Conservation (phyloP, 2,113 vertebrate species). For the Taxidea taxus region DNA sequence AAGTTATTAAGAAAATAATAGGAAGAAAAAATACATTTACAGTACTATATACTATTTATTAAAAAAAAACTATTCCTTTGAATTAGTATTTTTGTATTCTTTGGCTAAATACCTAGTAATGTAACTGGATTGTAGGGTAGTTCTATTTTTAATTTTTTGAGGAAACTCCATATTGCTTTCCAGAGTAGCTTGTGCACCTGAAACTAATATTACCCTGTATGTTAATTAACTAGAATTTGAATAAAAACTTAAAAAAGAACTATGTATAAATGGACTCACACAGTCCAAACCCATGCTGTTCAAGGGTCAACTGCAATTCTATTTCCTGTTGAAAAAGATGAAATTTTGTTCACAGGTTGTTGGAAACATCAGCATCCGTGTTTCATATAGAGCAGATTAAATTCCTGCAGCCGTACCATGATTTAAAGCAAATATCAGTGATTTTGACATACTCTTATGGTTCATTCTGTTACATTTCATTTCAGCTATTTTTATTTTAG, state of each 20-base stretch:
- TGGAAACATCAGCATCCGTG: not conserved
- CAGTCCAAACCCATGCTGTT: not conserved
- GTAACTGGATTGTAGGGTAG: not conserved
- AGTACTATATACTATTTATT: not conserved
- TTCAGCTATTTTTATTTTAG: not conserved
- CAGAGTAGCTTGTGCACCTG: not conserved
- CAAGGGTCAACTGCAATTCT: not conserved
- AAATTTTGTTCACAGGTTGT: not conserved
- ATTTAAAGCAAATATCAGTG: not conserved
- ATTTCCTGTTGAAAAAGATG: not conserved
- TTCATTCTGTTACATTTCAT: not conserved
- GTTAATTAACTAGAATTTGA: not conserved
- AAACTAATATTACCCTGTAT: not conserved
- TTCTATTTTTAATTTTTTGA: not conserved
- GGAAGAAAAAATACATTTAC: not conserved
- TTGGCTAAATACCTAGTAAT: not conserved
- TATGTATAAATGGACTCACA: not conserved
- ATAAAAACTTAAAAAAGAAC: not conserved
- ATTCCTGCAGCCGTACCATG: not conserved
- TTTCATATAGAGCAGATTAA: not conserved
- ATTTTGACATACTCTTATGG: not conserved
- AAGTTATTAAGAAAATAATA: not conserved
- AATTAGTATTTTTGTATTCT: not conserved
- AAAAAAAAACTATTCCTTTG: not conserved
- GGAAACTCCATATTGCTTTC: not conserved